Evolutionary conservation across 1,140 invertebrate genomes (phyloP).

Genomic region (Micrasema minimum): DNA sequence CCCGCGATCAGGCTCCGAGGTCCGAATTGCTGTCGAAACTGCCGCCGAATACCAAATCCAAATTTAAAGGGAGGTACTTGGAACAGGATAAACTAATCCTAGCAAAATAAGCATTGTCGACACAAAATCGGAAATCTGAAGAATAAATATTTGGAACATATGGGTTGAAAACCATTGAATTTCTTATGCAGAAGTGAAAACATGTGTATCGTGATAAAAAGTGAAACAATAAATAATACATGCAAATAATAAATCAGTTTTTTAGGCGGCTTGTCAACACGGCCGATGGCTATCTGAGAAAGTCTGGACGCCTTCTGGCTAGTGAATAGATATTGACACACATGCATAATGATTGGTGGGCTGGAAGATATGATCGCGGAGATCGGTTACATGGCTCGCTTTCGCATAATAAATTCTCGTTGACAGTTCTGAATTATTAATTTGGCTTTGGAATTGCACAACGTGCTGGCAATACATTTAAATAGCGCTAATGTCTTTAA

Average conservation of each 20-base stretch:
- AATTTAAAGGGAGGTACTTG: neutral
- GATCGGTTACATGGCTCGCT: constrained; percentile 30
- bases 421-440: constrained; percentile 26
- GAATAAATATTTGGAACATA: no score
- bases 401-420: constrained; percentile 28
- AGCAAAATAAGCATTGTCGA: no score
- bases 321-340: constrained; percentile 33
- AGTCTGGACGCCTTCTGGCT: constrained; percentile 34
- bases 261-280: constrained; percentile 19
- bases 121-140: no score
- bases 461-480: constrained; percentile 5
- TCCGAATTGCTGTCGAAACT: neutral
- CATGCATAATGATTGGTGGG: constrained; percentile 27
- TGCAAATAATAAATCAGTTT: no score
- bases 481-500: no score
- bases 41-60: constrained; percentile 14
- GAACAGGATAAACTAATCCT: neutral
- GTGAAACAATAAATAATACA: no score
- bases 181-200: no score
- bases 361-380: constrained; percentile 24
- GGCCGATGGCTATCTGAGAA: constrained; percentile 28
- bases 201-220: no score
- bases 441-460: constrained; percentile 5
- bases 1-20: constrained; percentile 15
- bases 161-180: no score